Percentiles rank a stretch among this genome's conserved stretches.
phyloP scores from a whole-genome alignment of 2,113 vertebrate genomes.

The Pollimyrus isidori region DNA sequence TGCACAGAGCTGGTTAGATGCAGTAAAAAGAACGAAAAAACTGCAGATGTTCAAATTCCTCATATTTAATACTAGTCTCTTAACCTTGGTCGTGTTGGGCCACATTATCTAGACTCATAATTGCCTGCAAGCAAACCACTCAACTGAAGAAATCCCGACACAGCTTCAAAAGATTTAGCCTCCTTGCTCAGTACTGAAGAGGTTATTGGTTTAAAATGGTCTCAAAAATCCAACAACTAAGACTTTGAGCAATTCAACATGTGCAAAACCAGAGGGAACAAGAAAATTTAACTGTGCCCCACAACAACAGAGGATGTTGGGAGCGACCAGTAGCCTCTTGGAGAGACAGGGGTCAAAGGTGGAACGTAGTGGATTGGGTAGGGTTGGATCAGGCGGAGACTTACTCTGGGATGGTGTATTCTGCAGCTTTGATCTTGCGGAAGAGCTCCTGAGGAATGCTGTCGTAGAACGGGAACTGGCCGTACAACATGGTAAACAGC shows the following conservation, averaged over 20 bases:
- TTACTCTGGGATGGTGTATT: conserved; percentile 97
- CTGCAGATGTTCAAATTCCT: not conserved
- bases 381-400: conserved; percentile 45
- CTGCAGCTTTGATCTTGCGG: conserved; percentile 97
- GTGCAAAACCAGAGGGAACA: not conserved
- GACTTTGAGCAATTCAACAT: not conserved
- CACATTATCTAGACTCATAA: not conserved
- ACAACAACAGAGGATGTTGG: not conserved
- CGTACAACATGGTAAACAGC: conserved; percentile 97
- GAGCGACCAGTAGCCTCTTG: not conserved
- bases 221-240: not conserved
- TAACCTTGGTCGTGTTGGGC: not conserved
- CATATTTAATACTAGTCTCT: not conserved
- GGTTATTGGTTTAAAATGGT: not conserved
- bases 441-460: conserved; percentile 99
- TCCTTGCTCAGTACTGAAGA: not conserved
- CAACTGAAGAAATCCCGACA: not conserved
- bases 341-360: not conserved
- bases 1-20: too few species aligned
- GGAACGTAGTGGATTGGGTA: not conserved
- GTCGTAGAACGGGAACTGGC: conserved; percentile 99
- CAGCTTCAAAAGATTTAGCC: not conserved
- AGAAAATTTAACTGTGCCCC: not conserved
- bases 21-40: not conserved
- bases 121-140: not conserved